A percentile compares a stretch with the other conserved stretches of the same genome.
phyloP scores from a whole-genome alignment of 2,113 vertebrate genomes.

The Lamprotornis superbus region DNA sequence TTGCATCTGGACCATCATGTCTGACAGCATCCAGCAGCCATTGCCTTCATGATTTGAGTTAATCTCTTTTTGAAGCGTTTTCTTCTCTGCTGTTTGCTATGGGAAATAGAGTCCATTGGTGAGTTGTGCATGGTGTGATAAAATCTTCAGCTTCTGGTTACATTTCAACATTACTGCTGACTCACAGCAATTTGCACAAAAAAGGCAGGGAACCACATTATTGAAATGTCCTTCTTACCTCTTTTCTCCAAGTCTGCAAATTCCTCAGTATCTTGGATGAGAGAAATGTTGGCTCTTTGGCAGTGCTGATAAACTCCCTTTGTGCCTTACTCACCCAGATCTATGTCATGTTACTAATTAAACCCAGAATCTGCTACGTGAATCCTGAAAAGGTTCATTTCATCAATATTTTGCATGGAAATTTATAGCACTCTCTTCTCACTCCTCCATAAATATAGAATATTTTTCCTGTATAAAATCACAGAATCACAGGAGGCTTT shows the following conservation, averaged over 20 bases:
- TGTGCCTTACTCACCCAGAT: neutral
- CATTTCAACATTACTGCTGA: neutral
- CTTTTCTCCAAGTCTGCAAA: neutral
- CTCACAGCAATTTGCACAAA: neutral
- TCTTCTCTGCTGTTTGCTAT: neutral
- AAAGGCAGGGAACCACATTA: neutral
- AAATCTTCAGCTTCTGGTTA: neutral
- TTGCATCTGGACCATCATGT: neutral
- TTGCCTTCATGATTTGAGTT: neutral
- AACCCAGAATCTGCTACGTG: neutral
- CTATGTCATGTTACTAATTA: neutral
- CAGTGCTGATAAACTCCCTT: neutral
- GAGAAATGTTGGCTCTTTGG: neutral
- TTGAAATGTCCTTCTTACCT: neutral
- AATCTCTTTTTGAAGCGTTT: neutral
- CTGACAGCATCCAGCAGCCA: neutral
- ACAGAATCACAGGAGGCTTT: neutral
- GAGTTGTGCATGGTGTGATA: neutral
- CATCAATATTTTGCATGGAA: neutral
- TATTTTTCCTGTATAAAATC: neutral
- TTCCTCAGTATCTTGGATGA: neutral
- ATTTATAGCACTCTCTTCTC: neutral
- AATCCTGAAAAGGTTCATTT: neutral
- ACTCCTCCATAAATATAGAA: neutral
- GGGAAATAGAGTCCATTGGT: neutral